Evolutionary conservation across 2,113 vertebrate species (phyloP).

Genomic region (Crotalus horridus): DNA sequence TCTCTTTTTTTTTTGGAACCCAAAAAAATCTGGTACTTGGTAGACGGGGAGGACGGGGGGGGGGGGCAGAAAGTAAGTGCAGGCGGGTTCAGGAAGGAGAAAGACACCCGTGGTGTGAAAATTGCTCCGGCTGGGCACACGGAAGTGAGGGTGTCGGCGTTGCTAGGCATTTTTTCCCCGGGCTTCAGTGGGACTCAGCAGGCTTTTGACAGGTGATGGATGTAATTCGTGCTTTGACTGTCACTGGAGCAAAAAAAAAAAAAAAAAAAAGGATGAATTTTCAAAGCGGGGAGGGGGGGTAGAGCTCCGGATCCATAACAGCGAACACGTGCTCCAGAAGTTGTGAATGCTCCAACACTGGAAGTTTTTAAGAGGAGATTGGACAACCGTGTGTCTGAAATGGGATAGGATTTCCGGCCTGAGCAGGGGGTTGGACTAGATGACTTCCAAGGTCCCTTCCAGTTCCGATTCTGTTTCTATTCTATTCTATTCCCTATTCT

Average conservation of each 20-base stretch:
- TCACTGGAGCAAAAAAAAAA: background rate
- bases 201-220: slow-evolving; percentile 6
- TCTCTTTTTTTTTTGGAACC: background rate
- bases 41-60: background rate
- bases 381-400: no score
- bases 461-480: no score
- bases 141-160: background rate
- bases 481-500: no score
- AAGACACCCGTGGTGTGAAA: background rate
- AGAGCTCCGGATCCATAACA: background rate
- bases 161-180: background rate
- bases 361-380: no score
- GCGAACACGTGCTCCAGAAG: no score
- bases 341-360: no score
- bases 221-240: background rate
- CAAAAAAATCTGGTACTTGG: background rate
- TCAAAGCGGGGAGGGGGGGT: no score
- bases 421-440: no score
- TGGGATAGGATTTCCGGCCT: no score
- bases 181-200: background rate
- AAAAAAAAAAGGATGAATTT: background rate
- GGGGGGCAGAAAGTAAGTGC: background rate
- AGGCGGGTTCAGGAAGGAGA: no score
- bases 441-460: no score
- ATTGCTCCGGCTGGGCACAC: background rate